Evolutionary conservation across 2,888 invertebrate species (phyloP), one percentile per base, ranked within the genome.

Genomic region (Altica lythri): DNA sequence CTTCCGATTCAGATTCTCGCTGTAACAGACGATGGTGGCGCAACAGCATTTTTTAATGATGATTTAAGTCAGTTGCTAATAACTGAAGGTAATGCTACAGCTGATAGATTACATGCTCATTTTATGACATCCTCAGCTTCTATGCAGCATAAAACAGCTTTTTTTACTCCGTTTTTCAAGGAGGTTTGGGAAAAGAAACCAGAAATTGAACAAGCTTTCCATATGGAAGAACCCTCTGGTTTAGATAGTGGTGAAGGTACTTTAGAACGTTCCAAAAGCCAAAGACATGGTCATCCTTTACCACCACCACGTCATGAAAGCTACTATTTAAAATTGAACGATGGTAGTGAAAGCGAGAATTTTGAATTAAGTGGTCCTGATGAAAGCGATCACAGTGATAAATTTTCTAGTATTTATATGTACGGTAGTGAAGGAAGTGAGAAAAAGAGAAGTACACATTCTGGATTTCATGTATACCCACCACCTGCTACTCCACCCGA

Each of bases 131-230:
- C 92, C 54, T 88, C 91, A 1, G 85, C 88, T 9, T 88, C 88
- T 61, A 89, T 88, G 67, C 90, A 90, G 76, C 89, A 88, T 65
- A 93, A 94, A 80, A 90, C 93, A 70, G 92, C 94, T 19, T 93
- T 94, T 77, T 96, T 93, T 77, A 92, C 92, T 38, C 94, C 95
- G 38, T 96, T 96, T 81, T 92, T 96, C 80, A 93, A 94, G 75
- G 94, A 94, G 75, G 95, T 93, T 14, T 95, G 94, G 95, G 94
- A 95, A 75, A 90, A 92, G 68, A 94, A 95, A 68, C 92, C 92
- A 18, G 94, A 95, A 79, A 95, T 95, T 48, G 95, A 96, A 74
- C 90, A 92, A 71, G 89, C 94, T 12, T 92, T 92, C 76, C 88
- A 93, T 62, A 85, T 93, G 85, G 92, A 92, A 72, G 90, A 90